phyloP scores from a whole-genome alignment of 2,113 vertebrate genomes.

The Osmerus eperlanus region DNA sequence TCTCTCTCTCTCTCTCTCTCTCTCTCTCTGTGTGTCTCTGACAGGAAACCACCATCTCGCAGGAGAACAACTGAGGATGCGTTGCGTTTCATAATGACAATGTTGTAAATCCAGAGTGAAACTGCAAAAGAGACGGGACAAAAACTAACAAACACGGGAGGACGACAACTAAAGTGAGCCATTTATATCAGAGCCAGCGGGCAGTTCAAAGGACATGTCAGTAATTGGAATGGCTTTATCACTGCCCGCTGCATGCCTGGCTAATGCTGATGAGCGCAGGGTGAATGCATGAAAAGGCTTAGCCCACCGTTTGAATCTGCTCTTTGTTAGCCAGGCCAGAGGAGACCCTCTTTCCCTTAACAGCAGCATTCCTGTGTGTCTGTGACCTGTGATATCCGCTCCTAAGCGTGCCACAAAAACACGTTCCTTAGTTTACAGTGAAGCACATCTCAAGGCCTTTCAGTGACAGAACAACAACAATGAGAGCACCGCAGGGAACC shows the following conservation, averaged over 20 bases:
- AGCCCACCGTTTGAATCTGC: conserved; percentile 66
- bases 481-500: no score
- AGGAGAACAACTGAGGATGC: conserved; percentile 88
- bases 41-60: conserved; percentile 74
- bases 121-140: conserved; percentile 29
- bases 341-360: conserved; percentile 60
- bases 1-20: no score
- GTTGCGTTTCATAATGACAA: conserved; percentile 36
- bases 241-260: conserved; percentile 55
- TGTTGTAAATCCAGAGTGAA: conserved; percentile 37
- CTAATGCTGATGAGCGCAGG: conserved; percentile 66
- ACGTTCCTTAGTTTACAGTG: not conserved
- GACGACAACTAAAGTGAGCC: conserved; percentile 39
- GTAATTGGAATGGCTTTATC: conserved; percentile 70
- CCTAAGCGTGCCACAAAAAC: not conserved
- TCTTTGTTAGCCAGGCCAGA: conserved; percentile 67
- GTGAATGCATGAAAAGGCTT: conserved; percentile 65
- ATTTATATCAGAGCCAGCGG: conserved; percentile 45
- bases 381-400: conserved; percentile 59
- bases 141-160: conserved; percentile 31
- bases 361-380: conserved; percentile 72
- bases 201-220: conserved; percentile 50
- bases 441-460: not conserved
- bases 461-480: no score
- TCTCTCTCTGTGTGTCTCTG: not conserved